Base-by-base conservation (phyloP, 2,797 vertebrate species). In the Acipenser ruthenus region DNA sequence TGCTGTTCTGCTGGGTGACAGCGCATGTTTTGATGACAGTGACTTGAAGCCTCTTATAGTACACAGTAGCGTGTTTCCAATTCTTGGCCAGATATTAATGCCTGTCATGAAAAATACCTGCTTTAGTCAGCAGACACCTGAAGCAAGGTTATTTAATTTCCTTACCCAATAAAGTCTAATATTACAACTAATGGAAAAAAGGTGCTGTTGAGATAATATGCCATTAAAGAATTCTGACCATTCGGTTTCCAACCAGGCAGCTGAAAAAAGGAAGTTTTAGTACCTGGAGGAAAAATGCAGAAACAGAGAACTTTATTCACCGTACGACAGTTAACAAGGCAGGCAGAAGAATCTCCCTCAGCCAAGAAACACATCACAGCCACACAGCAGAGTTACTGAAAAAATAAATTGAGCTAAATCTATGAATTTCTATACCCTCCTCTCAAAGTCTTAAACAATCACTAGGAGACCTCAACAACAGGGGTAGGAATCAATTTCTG, bases 271-370 rank as follows among this genome's bases (percentile, higher is more conserved):
- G 55, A 53, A 8, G 12, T 6, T 53, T 53, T 12, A 53, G 51
- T 53, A 37, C 4, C 51, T 53, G 8, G 51, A 58, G 55, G 12
- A 58, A 58, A 58, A 58, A 58, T 58, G n/a, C 58, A 58, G 55
- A 58, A 58, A 58, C 10, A 58, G 55, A 58, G 55, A n/a, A 58
- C 12, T 58, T 58, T 58, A 58, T 58, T 58, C 55, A 58, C 7
- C 10, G 12, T 10, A 58, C 2, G 55, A 58, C 55, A 58, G 55
- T 58, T 11, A n/a, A 11, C 7, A 12, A 9, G 8, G 52, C 8
- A 53, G 52, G 52, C 52, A 53, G 52, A 53, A 12, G 12, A 53
- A 6, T 53, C 55, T 13, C 12, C 13, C 13, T 13, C 55, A 58
- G 55, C 55, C 55, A 58, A 58, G 9, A 58, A 58, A 58, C 55